Conservation (phyloP, 2,888 invertebrate genomes). For the Drosophila histrio region DNA sequence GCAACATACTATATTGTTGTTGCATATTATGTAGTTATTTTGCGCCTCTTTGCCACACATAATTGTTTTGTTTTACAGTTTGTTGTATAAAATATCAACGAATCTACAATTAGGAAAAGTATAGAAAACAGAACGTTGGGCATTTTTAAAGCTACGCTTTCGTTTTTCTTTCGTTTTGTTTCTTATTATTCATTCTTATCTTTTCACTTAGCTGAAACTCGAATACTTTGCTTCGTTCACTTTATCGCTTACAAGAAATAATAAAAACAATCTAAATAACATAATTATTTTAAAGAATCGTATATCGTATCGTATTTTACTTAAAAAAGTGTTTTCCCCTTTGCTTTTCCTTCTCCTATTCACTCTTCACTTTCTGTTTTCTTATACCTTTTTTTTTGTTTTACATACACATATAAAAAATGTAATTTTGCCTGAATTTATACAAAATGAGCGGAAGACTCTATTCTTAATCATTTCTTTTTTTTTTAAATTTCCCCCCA, state of each 20-base stretch:
- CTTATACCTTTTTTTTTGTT: background rate
- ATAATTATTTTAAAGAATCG: slow-evolving; percentile 38
- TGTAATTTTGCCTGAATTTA: slow-evolving; percentile 44
- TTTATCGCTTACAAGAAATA: slow-evolving; percentile 37
- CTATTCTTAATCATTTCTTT: no score
- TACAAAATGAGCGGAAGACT: no score
- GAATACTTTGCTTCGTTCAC: slow-evolving; percentile 33
- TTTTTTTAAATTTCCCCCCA: background rate
- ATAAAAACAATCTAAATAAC: slow-evolving; percentile 44
- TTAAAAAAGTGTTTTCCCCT: slow-evolving; percentile 35
- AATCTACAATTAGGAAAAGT: slow-evolving; percentile 36
- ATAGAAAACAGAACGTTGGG: slow-evolving; percentile 38
- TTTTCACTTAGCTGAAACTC: slow-evolving; percentile 40
- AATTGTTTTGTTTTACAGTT: slow-evolving; percentile 1
- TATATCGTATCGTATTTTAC: slow-evolving; percentile 34
- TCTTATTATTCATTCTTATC: slow-evolving; percentile 3
- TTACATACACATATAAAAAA: slow-evolving; percentile 52
- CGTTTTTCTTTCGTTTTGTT: slow-evolving; percentile 19
- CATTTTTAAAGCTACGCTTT: slow-evolving; percentile 66
- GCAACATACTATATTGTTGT: slow-evolving; percentile 30
- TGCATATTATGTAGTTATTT: slow-evolving; percentile 47
- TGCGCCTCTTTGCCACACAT: slow-evolving; percentile 35
- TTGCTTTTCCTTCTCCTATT: slow-evolving; percentile 39
- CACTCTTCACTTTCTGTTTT: slow-evolving; percentile 18
- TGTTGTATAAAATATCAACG: slow-evolving; percentile 39